Conservation (phyloP, 2,797 vertebrate genomes). For the Sebastiscus tertius region DNA sequence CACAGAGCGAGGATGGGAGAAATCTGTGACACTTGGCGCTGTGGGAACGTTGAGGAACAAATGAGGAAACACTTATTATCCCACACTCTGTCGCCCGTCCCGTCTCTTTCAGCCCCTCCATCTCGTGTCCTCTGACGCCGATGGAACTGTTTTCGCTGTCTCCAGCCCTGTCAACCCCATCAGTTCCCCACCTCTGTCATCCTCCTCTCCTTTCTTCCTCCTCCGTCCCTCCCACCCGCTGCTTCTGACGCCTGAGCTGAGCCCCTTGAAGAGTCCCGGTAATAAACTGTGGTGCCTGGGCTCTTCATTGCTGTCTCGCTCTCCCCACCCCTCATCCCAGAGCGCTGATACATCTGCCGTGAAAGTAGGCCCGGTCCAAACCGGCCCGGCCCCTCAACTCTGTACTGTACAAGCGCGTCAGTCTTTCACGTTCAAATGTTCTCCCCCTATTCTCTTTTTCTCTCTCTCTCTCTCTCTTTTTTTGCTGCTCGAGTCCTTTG, state of each 20-base stretch:
- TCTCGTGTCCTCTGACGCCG: constrained; percentile 51
- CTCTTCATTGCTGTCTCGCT: constrained; percentile 78
- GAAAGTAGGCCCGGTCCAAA: constrained; percentile 55
- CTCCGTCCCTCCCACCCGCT: constrained; percentile 68
- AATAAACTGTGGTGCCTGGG: constrained; percentile 83
- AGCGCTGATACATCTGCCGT: constrained; percentile 67
- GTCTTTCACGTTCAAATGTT: constrained; percentile 46
- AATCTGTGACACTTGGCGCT: constrained; percentile 54
- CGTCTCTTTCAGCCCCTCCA: constrained; percentile 15
- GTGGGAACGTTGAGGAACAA: constrained; percentile 56
- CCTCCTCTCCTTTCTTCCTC: constrained; percentile 60
- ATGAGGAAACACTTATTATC: constrained; percentile 57
- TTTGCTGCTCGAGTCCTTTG: constrained; percentile 75
- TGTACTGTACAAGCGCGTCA: constrained; percentile 64
- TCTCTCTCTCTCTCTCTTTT: constrained; percentile 46
- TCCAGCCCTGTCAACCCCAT: constrained; percentile 68
- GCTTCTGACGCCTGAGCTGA: constrained; percentile 77
- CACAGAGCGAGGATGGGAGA: constrained; percentile 34
- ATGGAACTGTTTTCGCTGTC: constrained; percentile 54
- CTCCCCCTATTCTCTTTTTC: constrained; percentile 50
- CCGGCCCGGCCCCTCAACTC: constrained; percentile 50
- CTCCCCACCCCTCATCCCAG: constrained; percentile 67
- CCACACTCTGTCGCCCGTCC: constrained; percentile 42
- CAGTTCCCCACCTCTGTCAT: constrained; percentile 70
- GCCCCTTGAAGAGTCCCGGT: constrained; percentile 76